A percentile compares a stretch with the other conserved stretches of the same genome.
Conservation (phyloP, 2,113 vertebrate genomes). For the Ageneiosus marmoratus region DNA sequence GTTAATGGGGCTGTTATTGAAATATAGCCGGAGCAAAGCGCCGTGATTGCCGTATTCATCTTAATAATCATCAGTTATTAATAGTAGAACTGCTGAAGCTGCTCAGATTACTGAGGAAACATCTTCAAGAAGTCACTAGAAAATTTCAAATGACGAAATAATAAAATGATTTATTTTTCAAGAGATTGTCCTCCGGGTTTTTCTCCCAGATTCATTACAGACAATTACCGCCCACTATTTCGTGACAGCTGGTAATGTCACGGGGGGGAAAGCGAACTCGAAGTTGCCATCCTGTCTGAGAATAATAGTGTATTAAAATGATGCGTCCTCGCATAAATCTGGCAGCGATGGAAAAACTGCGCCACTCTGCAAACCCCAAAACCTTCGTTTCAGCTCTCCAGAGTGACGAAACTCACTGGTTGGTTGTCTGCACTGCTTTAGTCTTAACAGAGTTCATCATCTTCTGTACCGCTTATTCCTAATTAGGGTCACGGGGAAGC, state of each 20-base stretch:
- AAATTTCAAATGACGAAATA: not conserved
- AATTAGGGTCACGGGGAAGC: no score
- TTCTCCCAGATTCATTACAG: not conserved
- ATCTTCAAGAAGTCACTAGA: not conserved
- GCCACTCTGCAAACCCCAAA: not conserved
- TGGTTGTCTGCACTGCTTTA: not conserved
- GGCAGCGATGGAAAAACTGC: not conserved
- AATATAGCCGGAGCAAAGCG: conserved; percentile 28
- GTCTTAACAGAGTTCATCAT: no score
- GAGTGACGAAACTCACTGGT: not conserved
- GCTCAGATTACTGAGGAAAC: not conserved
- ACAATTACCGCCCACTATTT: not conserved
- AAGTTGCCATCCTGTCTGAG: not conserved
- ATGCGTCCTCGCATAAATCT: not conserved
- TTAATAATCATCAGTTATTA: conserved; percentile 53
- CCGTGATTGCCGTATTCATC: conserved; percentile 46
- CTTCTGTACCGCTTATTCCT: no score
- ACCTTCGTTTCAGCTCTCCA: not conserved
- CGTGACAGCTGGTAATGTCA: not conserved
- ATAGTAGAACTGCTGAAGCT: not conserved
- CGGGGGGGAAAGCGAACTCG: not conserved
- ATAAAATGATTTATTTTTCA: not conserved
- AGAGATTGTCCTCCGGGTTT: not conserved
- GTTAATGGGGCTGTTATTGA: conserved; percentile 45
- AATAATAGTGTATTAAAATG: not conserved